A percentile compares a stretch with the other conserved stretches of the same genome.
Evolutionary conservation across 2,113 vertebrate species (phyloP).

Genomic region (Amia ocellicauda): DNA sequence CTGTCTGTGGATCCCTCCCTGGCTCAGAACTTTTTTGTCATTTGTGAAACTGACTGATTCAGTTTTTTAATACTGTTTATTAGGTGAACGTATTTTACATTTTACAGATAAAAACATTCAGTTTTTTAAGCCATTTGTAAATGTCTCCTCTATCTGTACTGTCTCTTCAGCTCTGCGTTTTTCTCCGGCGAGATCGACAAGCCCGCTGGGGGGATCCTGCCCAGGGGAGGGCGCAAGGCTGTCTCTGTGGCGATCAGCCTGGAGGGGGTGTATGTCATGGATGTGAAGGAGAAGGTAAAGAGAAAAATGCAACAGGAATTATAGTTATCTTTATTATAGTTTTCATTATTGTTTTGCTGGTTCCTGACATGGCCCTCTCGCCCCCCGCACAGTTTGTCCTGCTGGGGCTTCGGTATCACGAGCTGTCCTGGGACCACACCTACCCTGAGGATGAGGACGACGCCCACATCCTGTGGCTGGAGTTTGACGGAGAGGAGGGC

Average conservation of each 20-base stretch:
- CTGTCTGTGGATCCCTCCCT: background rate
- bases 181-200: slow-evolving; percentile 84
- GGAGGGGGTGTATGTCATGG: slow-evolving; percentile 86
- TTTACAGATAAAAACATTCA: too few species aligned
- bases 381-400: slow-evolving; percentile 62
- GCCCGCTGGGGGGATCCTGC: slow-evolving; percentile 74
- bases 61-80: background rate
- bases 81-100: too few species aligned
- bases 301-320: too few species aligned
- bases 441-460: slow-evolving; percentile 76
- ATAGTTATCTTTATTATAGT: too few species aligned
- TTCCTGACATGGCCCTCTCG: background rate
- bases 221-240: slow-evolving; percentile 72
- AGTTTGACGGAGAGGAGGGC: slow-evolving; percentile 84
- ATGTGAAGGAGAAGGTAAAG: slow-evolving; percentile 81
- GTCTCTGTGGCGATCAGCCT: slow-evolving; percentile 80
- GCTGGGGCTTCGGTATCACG: slow-evolving; percentile 71
- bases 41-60: background rate
- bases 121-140: background rate
- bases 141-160: background rate
- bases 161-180: slow-evolving; percentile 71
- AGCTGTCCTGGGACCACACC: slow-evolving; percentile 87
- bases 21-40: background rate
- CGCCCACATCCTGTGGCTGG: slow-evolving; percentile 81
- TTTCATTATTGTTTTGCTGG: too few species aligned